Evolutionary conservation across 2,888 invertebrate genomes (phyloP).

Genomic region (Meandrusa payeni): DNA sequence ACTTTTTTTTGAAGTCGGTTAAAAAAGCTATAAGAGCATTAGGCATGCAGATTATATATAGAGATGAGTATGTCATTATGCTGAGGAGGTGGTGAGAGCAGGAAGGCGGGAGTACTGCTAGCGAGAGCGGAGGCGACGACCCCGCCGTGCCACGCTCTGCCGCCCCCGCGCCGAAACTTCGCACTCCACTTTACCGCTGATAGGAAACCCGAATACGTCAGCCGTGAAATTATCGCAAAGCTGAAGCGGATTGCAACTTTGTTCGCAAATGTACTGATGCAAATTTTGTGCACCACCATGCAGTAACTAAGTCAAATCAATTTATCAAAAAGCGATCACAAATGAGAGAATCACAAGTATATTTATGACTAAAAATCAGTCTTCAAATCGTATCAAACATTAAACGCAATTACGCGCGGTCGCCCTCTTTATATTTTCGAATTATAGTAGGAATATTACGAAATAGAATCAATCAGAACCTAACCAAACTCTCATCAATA

Average conservation of each 20-base stretch:
- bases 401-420: too few relatives aligned
- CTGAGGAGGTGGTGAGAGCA: conserved; percentile 25
- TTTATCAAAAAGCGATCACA: too few relatives aligned
- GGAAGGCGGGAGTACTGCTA: conserved; percentile 30
- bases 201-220: conserved; percentile 64
- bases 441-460: too few relatives aligned
- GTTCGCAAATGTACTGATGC: conserved; percentile 13
- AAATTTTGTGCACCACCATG: background rate
- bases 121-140: conserved; percentile 55
- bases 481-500: too few relatives aligned
- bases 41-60: background rate
- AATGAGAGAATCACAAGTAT: too few relatives aligned
- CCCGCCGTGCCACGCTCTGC: conserved; percentile 56
- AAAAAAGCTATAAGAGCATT: too few relatives aligned
- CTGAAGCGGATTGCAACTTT: conserved; percentile 48
- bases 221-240: conserved; percentile 75
- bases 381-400: too few relatives aligned
- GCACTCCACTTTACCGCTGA: conserved; percentile 75
- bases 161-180: conserved; percentile 72
- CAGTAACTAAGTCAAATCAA: too few relatives aligned
- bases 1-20: too few relatives aligned
- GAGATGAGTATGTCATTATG: conserved; percentile 5
- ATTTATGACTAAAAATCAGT: too few relatives aligned
- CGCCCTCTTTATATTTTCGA: too few relatives aligned
- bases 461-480: too few relatives aligned